phyloP scores from a whole-genome alignment of 1,140 invertebrate genomes.

The Drosophila burlai region DNA sequence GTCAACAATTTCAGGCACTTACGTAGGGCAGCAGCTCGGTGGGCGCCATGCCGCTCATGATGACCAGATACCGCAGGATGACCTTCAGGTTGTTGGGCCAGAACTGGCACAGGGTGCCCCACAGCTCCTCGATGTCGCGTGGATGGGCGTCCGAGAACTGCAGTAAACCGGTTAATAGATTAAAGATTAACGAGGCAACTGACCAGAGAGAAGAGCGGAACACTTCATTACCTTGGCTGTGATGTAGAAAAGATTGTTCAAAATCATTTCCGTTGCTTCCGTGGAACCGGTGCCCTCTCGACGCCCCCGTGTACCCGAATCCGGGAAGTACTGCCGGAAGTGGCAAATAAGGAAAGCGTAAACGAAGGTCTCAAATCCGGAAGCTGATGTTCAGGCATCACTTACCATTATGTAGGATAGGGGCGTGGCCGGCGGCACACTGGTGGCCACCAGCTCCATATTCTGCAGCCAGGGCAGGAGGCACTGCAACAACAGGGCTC shows the following conservation, averaged over 20 bases:
- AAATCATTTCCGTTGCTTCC: slow-evolving; percentile 99
- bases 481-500: slow-evolving; percentile 95
- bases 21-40: slow-evolving; percentile 95
- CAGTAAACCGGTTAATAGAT: slow-evolving; percentile 3
- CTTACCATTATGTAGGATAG: slow-evolving; percentile 93
- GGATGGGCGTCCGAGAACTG: slow-evolving; percentile 98
- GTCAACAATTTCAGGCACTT: slow-evolving; percentile 81
- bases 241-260: slow-evolving; percentile 99
- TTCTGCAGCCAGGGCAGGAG: slow-evolving; percentile 99
- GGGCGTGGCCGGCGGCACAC: slow-evolving; percentile 94
- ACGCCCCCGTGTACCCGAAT: slow-evolving; percentile 88
- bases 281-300: slow-evolving; percentile 98
- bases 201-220: neutral
- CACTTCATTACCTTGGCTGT: slow-evolving; percentile 93
- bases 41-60: slow-evolving; percentile 97
- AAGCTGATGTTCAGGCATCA: slow-evolving; percentile 12
- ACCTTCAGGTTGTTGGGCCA: slow-evolving; percentile 99
- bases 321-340: slow-evolving; percentile 89
- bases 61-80: slow-evolving; percentile 98
- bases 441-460: slow-evolving; percentile 99
- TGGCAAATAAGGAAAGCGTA: slow-evolving; percentile 8
- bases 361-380: neutral
- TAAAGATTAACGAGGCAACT: slow-evolving; percentile 3
- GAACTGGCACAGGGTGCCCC: slow-evolving; percentile 97
- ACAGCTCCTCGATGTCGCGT: slow-evolving; percentile 97